Evolutionary conservation across 2,888 invertebrate species (phyloP).

Genomic region (Oxyteleia sp.): DNA sequence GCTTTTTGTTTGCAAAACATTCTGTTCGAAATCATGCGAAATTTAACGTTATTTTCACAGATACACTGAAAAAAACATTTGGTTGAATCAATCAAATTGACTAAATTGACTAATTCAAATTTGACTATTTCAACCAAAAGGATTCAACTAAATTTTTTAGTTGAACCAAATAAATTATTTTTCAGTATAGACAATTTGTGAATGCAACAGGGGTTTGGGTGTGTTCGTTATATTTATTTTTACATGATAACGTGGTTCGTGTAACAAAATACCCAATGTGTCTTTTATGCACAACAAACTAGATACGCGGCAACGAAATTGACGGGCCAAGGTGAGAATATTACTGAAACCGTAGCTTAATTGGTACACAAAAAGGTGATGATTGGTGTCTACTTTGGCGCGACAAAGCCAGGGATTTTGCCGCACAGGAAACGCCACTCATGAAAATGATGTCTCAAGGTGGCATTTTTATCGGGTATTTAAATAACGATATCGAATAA

Average conservation of each 20-base stretch:
- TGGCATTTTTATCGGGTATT: conserved; percentile 73
- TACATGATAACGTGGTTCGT: conserved; percentile 49
- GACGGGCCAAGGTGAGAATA: conserved; percentile 84
- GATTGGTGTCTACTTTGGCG: conserved; percentile 81
- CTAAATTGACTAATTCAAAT: no score
- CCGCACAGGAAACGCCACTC: conserved; percentile 85
- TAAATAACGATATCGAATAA: conserved; percentile 36
- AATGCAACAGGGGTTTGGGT: conserved; percentile 7
- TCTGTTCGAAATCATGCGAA: no score
- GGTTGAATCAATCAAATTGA: no score
- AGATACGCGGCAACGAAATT: conserved; percentile 62
- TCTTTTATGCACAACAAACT: conserved; percentile 57
- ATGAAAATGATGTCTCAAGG: conserved; percentile 86
- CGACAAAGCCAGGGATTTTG: conserved; percentile 76
- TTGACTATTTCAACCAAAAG: no score
- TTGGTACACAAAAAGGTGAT: conserved; percentile 86
- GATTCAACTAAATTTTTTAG: no score
- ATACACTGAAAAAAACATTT: no score
- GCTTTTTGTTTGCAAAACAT: no score
- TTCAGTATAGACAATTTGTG: no score
- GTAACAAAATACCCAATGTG: conserved; percentile 35
- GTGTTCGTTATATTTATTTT: conserved; percentile 24
- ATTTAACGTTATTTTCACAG: no score
- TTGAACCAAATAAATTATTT: no score
- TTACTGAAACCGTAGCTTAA: conserved; percentile 86